Conservation (phyloP, 2,113 vertebrate species). For the Marcusenius ussheri region DNA sequence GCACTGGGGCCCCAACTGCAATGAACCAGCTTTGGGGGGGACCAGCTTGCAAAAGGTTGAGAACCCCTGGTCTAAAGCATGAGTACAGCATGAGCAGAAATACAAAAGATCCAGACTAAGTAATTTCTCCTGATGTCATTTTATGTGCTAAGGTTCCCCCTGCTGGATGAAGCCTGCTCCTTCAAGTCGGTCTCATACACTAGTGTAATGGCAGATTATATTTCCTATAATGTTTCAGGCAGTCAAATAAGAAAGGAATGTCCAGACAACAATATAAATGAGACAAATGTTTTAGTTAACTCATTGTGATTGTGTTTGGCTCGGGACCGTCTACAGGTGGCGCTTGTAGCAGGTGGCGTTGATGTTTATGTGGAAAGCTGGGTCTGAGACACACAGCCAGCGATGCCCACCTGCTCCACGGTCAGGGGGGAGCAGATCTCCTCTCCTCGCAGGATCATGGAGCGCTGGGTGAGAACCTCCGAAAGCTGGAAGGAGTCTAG, state of each 20-base stretch:
- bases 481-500: constrained; percentile 81
- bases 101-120: background rate
- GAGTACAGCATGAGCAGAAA: background rate
- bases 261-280: background rate
- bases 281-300: background rate
- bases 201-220: background rate
- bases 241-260: background rate
- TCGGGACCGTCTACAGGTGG: background rate
- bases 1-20: too few relatives aligned
- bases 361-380: background rate
- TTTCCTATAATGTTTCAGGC: background rate
- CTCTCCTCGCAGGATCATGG: constrained; percentile 85
- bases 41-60: too few relatives aligned
- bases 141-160: background rate
- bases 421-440: constrained; percentile 88
- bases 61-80: background rate
- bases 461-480: constrained; percentile 84
- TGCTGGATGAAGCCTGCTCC: background rate
- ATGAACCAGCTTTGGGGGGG: too few relatives aligned
- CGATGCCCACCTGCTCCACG: constrained; percentile 73
- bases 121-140: background rate
- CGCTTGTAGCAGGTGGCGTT: background rate
- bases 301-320: background rate
- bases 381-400: background rate
- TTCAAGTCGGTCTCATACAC: background rate